Base-by-base conservation (phyloP, 2,888 invertebrate species). In the Synanthedon formicaeformis region DNA sequence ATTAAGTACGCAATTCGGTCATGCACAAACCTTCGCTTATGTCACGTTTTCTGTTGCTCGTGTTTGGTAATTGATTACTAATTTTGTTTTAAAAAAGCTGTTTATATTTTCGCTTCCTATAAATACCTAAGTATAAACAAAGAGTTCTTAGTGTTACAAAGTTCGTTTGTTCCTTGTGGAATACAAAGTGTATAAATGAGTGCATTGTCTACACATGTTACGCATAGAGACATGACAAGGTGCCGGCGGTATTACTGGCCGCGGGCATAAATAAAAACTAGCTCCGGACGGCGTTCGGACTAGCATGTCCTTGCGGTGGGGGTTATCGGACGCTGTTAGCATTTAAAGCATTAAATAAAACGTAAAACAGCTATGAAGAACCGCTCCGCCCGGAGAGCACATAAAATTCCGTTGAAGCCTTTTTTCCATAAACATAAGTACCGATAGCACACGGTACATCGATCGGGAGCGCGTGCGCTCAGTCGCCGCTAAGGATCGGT, bases 261-360 rank as follows among this genome's bases (percentile, higher is more conserved):
- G 52, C 59, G 58, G 67, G 66, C 66, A 61, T 60, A 68, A 18
- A 69, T 69, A 71, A 74, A 75, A 77, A 71, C 76, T 75, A 74
- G 68, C 69, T 62, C 63, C 57, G 18, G 23, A n/a, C 52, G 48
- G 50, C 48, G 50, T 60, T 62, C 60, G 67, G 68, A 64, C 80
- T 76, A 79, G 75, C 64, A 60, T 78, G 82, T 84, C 84, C 87
- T 84, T 82, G 84, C 62, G 69, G 55, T 57, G 71, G 81, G 80
- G 87, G 86, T 87, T 85, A 86, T 86, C 81, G 87, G 73, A 77
- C 85, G 75, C 78, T 70, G 75, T 72, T 85, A 86, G 75, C 87
- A 87, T 87, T 86, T 84, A 85, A 78, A 77, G 74, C 69, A 71
- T 81, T 81, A 58, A 56, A 76, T 78, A 76, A 80, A 81, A 78